Conservation (phyloP, 2,797 vertebrate genomes). For the Fratercula arctica region DNA sequence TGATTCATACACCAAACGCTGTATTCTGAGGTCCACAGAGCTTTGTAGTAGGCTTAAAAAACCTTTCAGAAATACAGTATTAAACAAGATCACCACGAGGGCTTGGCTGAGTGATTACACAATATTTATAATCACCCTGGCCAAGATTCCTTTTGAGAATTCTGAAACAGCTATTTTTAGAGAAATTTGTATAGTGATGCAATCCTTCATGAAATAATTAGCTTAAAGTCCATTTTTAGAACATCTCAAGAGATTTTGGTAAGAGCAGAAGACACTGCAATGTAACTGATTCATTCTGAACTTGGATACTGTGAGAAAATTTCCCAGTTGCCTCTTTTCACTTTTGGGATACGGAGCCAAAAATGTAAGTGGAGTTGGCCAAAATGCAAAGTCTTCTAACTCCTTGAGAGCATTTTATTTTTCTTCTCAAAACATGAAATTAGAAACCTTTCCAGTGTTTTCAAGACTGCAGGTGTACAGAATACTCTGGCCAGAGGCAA, state of each 20-base stretch:
- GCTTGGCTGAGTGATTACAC: slow-evolving; percentile 23
- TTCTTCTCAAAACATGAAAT: slow-evolving; percentile 61
- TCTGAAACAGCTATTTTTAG: slow-evolving; percentile 50
- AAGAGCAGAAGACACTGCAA: slow-evolving; percentile 58
- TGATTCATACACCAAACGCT: background rate
- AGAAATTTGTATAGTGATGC: slow-evolving; percentile 59
- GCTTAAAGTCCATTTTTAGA: slow-evolving; percentile 58
- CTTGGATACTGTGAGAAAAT: slow-evolving; percentile 51
- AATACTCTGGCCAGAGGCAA: slow-evolving; percentile 60
- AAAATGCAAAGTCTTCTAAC: slow-evolving; percentile 42
- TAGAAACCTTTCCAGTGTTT: slow-evolving; percentile 62
- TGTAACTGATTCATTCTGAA: slow-evolving; percentile 68
- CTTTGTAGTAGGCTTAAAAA: background rate
- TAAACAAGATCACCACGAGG: slow-evolving; percentile 6
- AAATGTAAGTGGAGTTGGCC: slow-evolving; percentile 64
- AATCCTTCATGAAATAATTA: slow-evolving; percentile 64
- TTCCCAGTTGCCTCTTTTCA: slow-evolving; percentile 72
- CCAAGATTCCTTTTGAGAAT: slow-evolving; percentile 49
- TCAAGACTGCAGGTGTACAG: slow-evolving; percentile 72
- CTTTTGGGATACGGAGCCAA: slow-evolving; percentile 57
- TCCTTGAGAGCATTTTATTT: slow-evolving; percentile 66
- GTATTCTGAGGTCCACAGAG: background rate
- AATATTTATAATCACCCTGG: slow-evolving; percentile 22
- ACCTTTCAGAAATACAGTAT: background rate
- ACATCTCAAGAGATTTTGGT: slow-evolving; percentile 58